Percentiles rank a stretch among this genome's conserved stretches.
phyloP scores from a whole-genome alignment of 1,140 invertebrate species.

The Bradynema listronoti region DNA sequence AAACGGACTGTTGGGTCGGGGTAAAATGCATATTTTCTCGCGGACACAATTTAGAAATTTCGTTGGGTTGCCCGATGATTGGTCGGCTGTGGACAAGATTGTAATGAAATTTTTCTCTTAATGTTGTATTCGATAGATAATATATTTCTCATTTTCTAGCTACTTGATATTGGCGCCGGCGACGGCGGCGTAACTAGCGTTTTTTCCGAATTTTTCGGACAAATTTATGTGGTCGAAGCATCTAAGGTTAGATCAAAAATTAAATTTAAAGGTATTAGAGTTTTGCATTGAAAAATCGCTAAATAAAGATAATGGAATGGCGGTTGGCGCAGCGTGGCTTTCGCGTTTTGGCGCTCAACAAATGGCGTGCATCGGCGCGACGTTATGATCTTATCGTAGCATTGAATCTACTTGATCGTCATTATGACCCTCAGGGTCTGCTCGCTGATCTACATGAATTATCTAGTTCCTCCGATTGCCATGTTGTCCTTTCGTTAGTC shows the following conservation, averaged over 20 bases:
- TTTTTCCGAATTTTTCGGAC: conserved; percentile 65
- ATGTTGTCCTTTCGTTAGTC: conserved; percentile 74
- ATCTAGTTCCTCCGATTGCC: conserved; percentile 62
- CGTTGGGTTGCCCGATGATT: conserved; percentile 59
- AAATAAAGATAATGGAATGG: conserved; percentile 49
- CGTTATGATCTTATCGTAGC: conserved; percentile 73
- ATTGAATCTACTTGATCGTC: conserved; percentile 81
- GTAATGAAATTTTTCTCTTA: background rate
- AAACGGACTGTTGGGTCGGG: conserved; percentile 74
- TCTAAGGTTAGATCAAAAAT: conserved; percentile 63
- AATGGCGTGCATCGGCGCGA: conserved; percentile 65
- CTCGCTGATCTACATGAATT: conserved; percentile 59
- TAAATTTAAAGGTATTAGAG: no score
- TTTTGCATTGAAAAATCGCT: no score
- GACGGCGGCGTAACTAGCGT: conserved; percentile 78
- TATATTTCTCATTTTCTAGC: conserved; percentile 35
- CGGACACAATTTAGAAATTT: conserved; percentile 68
- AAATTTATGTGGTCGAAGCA: conserved; percentile 77
- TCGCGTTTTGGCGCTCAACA: conserved; percentile 71
- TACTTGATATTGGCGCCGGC: conserved; percentile 81
- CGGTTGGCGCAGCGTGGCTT: conserved; percentile 48
- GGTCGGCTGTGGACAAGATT: conserved; percentile 30
- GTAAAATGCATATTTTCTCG: conserved; percentile 87
- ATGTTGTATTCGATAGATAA: background rate
- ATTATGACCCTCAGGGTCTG: conserved; percentile 71